Percentiles rank a stretch among this genome's conserved stretches.
Conservation (phyloP, 2,888 invertebrate species). For the Girardia tigrina region DNA sequence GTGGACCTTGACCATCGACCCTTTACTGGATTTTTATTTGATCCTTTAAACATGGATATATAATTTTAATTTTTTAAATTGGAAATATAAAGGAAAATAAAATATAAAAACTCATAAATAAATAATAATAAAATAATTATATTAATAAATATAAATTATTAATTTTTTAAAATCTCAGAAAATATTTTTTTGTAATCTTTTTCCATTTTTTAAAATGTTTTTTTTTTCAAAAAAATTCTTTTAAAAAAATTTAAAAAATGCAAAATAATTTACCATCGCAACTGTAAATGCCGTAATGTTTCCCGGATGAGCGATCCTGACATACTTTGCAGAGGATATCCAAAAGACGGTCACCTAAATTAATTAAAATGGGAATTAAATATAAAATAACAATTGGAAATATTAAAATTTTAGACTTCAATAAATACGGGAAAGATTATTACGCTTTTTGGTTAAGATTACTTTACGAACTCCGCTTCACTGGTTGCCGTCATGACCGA, state of each 20-base stretch:
- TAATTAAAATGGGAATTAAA: neutral
- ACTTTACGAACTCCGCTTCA: neutral
- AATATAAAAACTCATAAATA: neutral
- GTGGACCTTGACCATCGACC: no score
- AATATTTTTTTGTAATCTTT: no score
- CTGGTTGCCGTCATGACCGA: neutral
- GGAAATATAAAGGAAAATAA: no score
- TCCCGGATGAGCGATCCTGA: constrained; percentile 35
- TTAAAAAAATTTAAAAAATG: no score
- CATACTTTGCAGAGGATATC: constrained; percentile 36
- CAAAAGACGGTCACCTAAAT: constrained; percentile 34
- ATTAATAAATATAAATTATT: neutral
- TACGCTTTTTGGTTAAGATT: neutral
- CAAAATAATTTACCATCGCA: constrained; percentile 35
- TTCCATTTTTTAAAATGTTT: no score
- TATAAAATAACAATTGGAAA: neutral
- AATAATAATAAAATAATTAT: neutral
- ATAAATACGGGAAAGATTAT: neutral
- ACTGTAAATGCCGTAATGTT: constrained; percentile 36
- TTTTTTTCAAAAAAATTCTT: no score
- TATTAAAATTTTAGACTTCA: neutral
- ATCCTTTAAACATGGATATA: no score
- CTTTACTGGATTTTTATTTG: no score
- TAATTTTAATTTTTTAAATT: no score
- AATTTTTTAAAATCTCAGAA: neutral